Base-by-base conservation (phyloP, 64 coral and sea anemone species). In the Catalaphyllia jardinei region DNA sequence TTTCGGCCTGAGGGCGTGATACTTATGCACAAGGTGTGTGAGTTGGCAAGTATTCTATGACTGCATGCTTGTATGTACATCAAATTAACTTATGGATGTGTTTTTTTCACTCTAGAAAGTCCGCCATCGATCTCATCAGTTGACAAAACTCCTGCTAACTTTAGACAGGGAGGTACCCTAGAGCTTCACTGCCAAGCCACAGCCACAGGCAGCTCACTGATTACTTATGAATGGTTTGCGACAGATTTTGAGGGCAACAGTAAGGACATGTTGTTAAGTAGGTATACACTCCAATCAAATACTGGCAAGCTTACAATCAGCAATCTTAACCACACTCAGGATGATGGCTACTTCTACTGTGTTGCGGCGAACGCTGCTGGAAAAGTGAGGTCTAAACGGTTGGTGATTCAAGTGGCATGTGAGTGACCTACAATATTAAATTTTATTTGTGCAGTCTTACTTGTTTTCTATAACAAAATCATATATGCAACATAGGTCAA, bases 321-420 rank as follows among this genome's bases (percentile, higher is more conserved):
- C 39, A 93, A 55, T 67, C 67, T 89, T 8, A 67, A 90, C 11
- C 76, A 90, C 49, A 71, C 24, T 27, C 89, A 87, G 29, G 91
- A 96, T 82, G 88, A 96, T 78, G 94, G 94, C 9, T 96, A 96
- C 72, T 96, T 87, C 64, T 84, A 90, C 61, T 96, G 94, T 87
- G 77, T 93, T 1, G 94, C 94, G 35, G 87, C 15, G 59, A 96
- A 96, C 75, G n/a, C 86, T 71, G 91, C 78, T 76, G 94, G 94
- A 77, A 33, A 61, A 86, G 51, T 76, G 16, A 50, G 93, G 31
- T 96, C 94, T 25, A 79, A 49, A 28, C 72, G 91, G 82, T 67
- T 88, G n/a, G 14, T 49, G 33, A 55, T 96, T 54, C 81, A 73
- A 73, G 82, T 96, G 18, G 75, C 91, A 76, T 93, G 94, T 96